Evolutionary conservation across 2,113 vertebrate species (phyloP), one percentile per base, ranked within the genome.

Genomic region (Pitta sordida): DNA sequence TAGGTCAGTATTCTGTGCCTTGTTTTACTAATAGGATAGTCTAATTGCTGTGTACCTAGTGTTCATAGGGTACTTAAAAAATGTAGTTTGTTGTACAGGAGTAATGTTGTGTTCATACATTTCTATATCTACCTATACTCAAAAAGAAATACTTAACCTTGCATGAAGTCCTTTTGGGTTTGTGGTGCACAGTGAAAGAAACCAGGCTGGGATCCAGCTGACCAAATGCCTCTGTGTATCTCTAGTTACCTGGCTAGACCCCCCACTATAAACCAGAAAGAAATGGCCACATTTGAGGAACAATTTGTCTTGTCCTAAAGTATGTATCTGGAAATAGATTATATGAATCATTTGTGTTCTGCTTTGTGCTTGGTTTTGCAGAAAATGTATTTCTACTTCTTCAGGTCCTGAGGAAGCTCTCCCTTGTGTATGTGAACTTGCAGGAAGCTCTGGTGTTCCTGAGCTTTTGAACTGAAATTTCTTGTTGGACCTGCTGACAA

Each of bases 1-100:
- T 88, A 94, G 85, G 79, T 88, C 88, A 92, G 36, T 88, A 55
- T 91, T 85, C 59, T 69, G 41, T 93, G 74, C 36, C 48, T 86
- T 83, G 51, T 89, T 80, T 93, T 88, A 62, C n/a, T 63, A 81
- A 65, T 56, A 92, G 60, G 15, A 52, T n/a, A 59, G 48, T 60
- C 21, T 90, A 81, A 95, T 75, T 92, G 52, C n/a, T 39, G 9
- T 83, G 39, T 39, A 83, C 56, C 90, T 86, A 64, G 32, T 59
- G 10, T 86, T 93, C 88, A 75, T 67, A 63, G 48, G 23, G n/a
- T 80, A 39, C 74, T 92, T 93, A 68, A 80, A 90, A 90, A 64
- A 55, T 52, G 24, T 64, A 86, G 56, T 83, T 74, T 81, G n/a
- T 90, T 86, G 29, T 75, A 55, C n/a, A 56, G 63, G 30, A 44